Evolutionary conservation across 2,113 vertebrate genomes (phyloP).

Genomic region (Beaufortia kweichowensis): DNA sequence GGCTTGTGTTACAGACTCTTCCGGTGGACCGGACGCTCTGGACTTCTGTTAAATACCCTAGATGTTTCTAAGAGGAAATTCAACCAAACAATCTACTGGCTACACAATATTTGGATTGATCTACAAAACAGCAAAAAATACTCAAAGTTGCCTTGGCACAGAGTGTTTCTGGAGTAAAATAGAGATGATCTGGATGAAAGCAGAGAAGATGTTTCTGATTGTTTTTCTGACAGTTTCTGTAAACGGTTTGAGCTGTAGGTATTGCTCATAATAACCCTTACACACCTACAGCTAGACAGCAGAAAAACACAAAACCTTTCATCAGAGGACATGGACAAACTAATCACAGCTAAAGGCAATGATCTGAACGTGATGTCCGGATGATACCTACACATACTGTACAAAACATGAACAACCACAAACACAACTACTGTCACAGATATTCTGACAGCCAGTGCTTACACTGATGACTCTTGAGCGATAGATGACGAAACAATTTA

Average conservation of each 20-base stretch:
- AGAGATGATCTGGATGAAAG: constrained; percentile 25
- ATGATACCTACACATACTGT: no score
- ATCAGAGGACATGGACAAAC: no score
- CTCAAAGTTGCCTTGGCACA: no score
- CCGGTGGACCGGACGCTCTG: background rate
- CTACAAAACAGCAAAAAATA: background rate
- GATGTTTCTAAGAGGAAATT: constrained; percentile 48
- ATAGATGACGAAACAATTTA: no score
- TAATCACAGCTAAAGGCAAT: no score
- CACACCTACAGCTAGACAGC: no score
- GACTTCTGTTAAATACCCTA: background rate
- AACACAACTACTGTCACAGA: no score
- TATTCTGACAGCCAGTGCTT: no score
- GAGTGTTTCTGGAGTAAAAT: constrained; percentile 22
- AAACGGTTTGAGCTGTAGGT: constrained; percentile 4
- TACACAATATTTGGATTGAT: background rate
- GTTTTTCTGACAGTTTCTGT: constrained; percentile 42
- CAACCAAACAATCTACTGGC: constrained; percentile 31
- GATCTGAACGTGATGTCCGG: no score
- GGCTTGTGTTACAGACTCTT: constrained; percentile 52
- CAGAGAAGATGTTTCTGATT: background rate
- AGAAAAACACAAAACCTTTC: no score
- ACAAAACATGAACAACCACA: no score
- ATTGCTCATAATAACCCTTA: constrained; percentile 12
- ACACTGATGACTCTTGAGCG: no score